Evolutionary conservation across 53 echinoderm and acorn worm genomes (phyloP), one percentile per base, ranked within the genome.

Genomic region (Echinarachnius parma): DNA sequence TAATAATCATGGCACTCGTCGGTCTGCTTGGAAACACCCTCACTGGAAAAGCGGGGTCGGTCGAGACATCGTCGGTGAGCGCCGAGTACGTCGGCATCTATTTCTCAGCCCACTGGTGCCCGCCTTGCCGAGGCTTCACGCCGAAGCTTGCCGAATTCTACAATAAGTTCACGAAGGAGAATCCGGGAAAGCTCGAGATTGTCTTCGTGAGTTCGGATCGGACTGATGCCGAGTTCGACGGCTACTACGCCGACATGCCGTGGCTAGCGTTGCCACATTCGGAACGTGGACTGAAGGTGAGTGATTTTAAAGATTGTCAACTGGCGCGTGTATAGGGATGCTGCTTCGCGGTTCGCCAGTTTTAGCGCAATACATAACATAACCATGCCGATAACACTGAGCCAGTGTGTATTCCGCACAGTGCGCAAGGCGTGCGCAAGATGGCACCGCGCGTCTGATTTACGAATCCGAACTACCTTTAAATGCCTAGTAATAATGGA

Each of bases 71-170:
- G 15, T 63, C 76, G 3, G 18, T 93, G 21, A 4, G 30, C 8
- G 86, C 64, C 1, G 83, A 86, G 0, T 89, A 89, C 22, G 61
- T 93, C 14, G 93, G 80, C 7, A 64, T 93, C 21, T 93, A 93
- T 48, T 93, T 93, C 62, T 93, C 93, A 1, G 93, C 93, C 5
- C 93, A 93, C 55, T 93, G 93, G 93, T 93, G 93, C 71, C 86
- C 86, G 23, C 93, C 93, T 18, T 93, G 93, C 76, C 75, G 86
- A 20, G 78, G 24, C 14, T 93, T 93, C 78, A 93, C 93, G 13
- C 93, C 89, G 0, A 76, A 80, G 58, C 78, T 93, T 9, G 83
- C 62, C 3, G 71, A 89, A 10, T 93, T 89, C 59, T 90, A 89
- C 76, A 54, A 86, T 9, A 62, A 55, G 0, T 87, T 93, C 54